These are phyloP conservation scores for Athripsodes cinereus DNA, from an alignment of 2,888 invertebrate genomes.

Conservation along the genomic window DNA sequence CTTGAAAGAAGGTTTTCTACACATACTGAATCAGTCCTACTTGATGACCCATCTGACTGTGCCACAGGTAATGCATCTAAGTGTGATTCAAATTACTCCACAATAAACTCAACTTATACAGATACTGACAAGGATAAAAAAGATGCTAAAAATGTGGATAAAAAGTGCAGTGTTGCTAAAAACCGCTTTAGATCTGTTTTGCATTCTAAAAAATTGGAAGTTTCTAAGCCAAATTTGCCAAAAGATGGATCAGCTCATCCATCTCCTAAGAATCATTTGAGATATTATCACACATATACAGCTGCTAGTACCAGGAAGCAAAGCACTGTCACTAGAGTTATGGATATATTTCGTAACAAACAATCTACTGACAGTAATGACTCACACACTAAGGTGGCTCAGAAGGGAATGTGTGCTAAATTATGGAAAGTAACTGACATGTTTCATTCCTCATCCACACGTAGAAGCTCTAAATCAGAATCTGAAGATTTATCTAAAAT, in stretches of 20 bases:
- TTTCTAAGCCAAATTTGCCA: neutral
- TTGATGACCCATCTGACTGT: neutral
- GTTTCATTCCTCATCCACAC: conserved; percentile 4
- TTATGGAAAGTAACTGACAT: conserved; percentile 7
- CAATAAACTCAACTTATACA: too few relatives aligned
- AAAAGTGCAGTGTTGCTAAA: neutral
- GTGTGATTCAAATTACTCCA: neutral
- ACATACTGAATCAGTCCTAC: too few relatives aligned
- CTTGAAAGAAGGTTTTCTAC: too few relatives aligned
- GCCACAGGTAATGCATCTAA: too few relatives aligned
- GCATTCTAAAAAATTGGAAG: conserved; percentile 1
- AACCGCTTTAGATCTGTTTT: conserved; percentile 1
- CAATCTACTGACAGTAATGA: neutral
- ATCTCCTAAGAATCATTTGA: conserved; percentile 11
- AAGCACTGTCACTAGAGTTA: conserved; percentile 17
- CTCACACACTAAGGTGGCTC: neutral
- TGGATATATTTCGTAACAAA: conserved; percentile 19
- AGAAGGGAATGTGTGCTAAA: conserved; percentile 6
- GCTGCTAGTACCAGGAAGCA: conserved; percentile 12
- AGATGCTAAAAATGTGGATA: neutral
- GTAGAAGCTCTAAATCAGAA: conserved; percentile 7
- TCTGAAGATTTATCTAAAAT: conserved; percentile 3
- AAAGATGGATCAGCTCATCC: conserved; percentile 22
- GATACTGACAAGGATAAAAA: neutral
- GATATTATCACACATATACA: conserved; percentile 20